Evolutionary conservation across 1,140 invertebrate genomes (phyloP), one percentile per base, ranked within the genome.

Genomic region (Drosophila ohnishii): DNA sequence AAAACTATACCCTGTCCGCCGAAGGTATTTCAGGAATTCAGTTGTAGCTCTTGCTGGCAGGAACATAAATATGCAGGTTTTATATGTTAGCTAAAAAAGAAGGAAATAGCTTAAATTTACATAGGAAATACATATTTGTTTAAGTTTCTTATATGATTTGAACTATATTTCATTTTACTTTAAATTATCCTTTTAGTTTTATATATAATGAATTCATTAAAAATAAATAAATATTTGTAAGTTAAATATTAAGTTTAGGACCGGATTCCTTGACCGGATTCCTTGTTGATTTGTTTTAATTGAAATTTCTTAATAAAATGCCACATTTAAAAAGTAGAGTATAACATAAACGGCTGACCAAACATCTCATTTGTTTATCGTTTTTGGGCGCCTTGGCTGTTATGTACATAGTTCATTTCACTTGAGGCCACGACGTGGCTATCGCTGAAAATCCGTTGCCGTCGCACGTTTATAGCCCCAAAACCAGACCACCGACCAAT

Each of bases 351-450:
- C 22, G 48, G 4, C n/a, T 56, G 7, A n/a, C 6, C 58, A 34
- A 34, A 60, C 16, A 35, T 16, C 10, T 48, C 19, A 35, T 44
- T 48, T 19, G 10, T n/a, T 40, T 39, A 48, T 35, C 10, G 66
- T 30, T 70, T 25, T 13, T 35, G 22, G 28, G 16, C 19, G 34
- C 39, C 32, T 44, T 50, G 40, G 45, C 39, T 44, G 13, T 32
- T 65, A 61, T 76, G 30, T 69, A 53, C 61, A 69, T 56, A 80
- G 60, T 48, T 58, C 42, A 66, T 81, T 81, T 73, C n/a, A 66
- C 45, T 80, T 39, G 25, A 48, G 51, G 28, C 40, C 32, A 42
- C 59, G 47, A 32, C 28, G 65, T 56, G 39, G 65, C 45, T 44
- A 42, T 63, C 60, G 55, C 16, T 22, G 28, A 55, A 50, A 53